phyloP scores from a whole-genome alignment of 2,113 vertebrate species.

The Myrmecophaga tridactyla region DNA sequence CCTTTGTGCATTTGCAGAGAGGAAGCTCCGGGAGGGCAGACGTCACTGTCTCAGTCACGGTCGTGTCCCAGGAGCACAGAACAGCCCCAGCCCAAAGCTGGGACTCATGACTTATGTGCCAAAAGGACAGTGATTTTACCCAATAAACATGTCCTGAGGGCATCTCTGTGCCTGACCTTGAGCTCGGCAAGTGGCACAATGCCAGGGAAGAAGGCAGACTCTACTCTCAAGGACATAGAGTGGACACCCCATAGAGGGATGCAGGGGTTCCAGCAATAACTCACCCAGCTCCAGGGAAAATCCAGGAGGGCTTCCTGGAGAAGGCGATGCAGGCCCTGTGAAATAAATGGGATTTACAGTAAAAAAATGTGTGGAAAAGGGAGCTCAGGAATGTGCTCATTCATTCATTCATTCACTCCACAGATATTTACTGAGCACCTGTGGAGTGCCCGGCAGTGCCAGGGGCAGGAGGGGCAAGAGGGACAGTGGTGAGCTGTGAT shows the following conservation, averaged over 20 bases:
- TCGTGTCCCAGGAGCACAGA: accelerated
- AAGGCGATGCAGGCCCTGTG: too few species aligned
- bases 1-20: too few species aligned
- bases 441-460: accelerated
- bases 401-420: accelerated
- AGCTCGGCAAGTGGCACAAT: accelerated
- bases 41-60: background rate
- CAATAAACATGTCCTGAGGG: accelerated
- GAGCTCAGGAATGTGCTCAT: background rate
- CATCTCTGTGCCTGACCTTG: accelerated
- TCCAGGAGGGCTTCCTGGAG: background rate
- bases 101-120: background rate
- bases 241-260: too few species aligned
- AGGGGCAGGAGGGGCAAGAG: background rate
- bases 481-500: accelerated
- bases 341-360: background rate
- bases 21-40: too few species aligned
- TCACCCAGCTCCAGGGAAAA: background rate
- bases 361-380: too few species aligned
- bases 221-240: too few species aligned
- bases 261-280: background rate
- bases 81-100: accelerated
- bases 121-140: accelerated
- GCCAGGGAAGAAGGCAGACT: accelerated
- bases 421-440: background rate